Evolutionary conservation across 2,797 vertebrate species (phyloP), one percentile per base, ranked within the genome.

Genomic region (Crocodylus rhombifer): DNA sequence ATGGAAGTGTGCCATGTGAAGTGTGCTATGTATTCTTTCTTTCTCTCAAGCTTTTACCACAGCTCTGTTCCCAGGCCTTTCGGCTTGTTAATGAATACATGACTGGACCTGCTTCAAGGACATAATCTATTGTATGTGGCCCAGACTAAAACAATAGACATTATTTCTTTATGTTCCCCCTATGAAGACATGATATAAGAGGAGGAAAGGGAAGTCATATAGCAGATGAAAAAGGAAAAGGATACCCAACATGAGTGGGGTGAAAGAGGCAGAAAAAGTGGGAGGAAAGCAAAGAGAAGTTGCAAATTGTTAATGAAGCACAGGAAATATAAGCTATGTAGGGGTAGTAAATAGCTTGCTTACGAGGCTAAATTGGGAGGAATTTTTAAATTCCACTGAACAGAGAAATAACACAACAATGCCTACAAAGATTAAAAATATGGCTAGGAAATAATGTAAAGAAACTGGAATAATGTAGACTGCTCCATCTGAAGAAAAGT

Each of bases 361-460:
- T 25, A 30, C 63, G 67, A 77, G 80, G 61, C 1, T 90, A 90
- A 91, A 90, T 63, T 71, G n/a, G 64, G 78, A 93, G 28, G 82
- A 90, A 61, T 74, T 80, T 42, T 63, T 83, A 51, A 88, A 74
- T 57, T 73, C 13, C 30, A 67, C 1, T 82, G 78, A 90, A 78
- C 28, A 74, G 76, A 82, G 7, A 89, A 86, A 62, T 89, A n/a
- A n/a, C n/a, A n/a, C n/a, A 63, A 84, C 81, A 58, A 17, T 62
- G 87, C 42, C 26, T 84, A 74, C 58, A 95, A 76, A 87, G 56
- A 87, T 91, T 60, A 90, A 51, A 23, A 84, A 69, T 5, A 10
- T 25, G 15, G 36, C 79, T 61, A 84, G 74, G 60, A 91, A 92
- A 86, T 13, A 86, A 30, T 5, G 14, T 33, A 51, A 84, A 58